Conservation (phyloP, 92 coral and sea anemone genomes). For the Pocillopora meandrina region DNA sequence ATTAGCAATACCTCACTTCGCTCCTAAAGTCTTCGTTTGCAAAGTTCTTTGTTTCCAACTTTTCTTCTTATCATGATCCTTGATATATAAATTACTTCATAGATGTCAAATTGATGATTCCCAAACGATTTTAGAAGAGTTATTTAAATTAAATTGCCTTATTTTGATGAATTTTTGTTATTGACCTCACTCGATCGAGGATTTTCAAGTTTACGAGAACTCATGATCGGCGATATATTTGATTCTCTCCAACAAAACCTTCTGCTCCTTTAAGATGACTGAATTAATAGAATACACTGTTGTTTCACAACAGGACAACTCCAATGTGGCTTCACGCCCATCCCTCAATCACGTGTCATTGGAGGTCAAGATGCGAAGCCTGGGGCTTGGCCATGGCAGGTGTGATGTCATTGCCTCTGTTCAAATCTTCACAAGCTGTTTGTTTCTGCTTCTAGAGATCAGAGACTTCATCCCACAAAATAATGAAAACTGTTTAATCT, state of each 20-base stretch:
- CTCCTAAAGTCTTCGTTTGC: too few relatives aligned
- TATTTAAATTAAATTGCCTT: too few relatives aligned
- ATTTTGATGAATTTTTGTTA: too few relatives aligned
- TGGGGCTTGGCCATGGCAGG: conserved; percentile 94
- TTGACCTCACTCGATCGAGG: too few relatives aligned
- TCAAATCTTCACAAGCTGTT: not conserved
- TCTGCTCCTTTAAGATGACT: not conserved
- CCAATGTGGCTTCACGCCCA: conserved; percentile 41
- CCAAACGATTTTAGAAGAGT: not conserved
- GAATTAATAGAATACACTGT: not conserved
- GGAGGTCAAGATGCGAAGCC: conserved; percentile 77
- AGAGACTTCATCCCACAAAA: too few relatives aligned
- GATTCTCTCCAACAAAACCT: not conserved
- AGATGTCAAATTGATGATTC: not conserved
- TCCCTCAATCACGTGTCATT: conserved; percentile 68
- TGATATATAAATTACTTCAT: not conserved
- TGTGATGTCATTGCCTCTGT: not conserved
- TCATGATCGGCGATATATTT: not conserved
- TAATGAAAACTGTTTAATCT: not conserved
- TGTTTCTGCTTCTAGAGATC: not conserved
- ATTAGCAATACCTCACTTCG: too few relatives aligned
- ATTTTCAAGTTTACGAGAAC: too few relatives aligned
- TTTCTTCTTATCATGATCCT: not conserved
- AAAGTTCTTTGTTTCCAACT: not conserved
- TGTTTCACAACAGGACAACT: conserved; percentile 15